These are phyloP conservation scores for Microcebus lehilahytsara DNA, from an alignment of 2,113 vertebrate genomes.

Conservation along the genomic window DNA sequence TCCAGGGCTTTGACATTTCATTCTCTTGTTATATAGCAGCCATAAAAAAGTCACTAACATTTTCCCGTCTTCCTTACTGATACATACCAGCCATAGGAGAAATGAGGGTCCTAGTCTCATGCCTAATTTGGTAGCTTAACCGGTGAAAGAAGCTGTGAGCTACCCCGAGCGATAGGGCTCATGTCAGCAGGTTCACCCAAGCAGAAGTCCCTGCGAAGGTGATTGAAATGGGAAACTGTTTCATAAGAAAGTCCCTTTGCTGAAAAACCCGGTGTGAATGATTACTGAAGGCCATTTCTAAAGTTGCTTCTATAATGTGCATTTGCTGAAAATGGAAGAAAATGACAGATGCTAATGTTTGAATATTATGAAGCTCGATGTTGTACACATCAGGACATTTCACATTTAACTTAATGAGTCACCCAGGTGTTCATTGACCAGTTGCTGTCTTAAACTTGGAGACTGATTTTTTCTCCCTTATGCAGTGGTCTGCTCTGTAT, in stretches of 20 bases:
- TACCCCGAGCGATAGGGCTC: slow-evolving; percentile 90
- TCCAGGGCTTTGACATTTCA: slow-evolving; percentile 90
- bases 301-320: slow-evolving; percentile 84
- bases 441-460: slow-evolving; percentile 79
- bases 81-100: slow-evolving; percentile 87
- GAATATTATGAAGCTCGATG: slow-evolving; percentile 86
- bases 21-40: slow-evolving; percentile 92
- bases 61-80: slow-evolving; percentile 91
- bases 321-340: slow-evolving; percentile 86
- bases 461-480: slow-evolving; percentile 29
- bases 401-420: slow-evolving; percentile 88
- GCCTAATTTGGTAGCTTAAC: slow-evolving; percentile 98
- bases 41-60: slow-evolving; percentile 85
- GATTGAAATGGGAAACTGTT: slow-evolving; percentile 94
- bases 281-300: slow-evolving; percentile 79
- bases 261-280: slow-evolving; percentile 84
- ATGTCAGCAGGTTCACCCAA: slow-evolving; percentile 95
- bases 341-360: slow-evolving; percentile 89
- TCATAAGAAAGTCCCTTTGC: slow-evolving; percentile 88
- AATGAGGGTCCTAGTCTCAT: slow-evolving; percentile 94
- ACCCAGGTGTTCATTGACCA: slow-evolving; percentile 88
- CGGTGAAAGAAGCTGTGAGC: slow-evolving; percentile 92
- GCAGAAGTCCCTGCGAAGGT: slow-evolving; percentile 90
- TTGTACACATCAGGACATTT: slow-evolving; percentile 86
- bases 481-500: not conserved